Evolutionary conservation across 2,888 invertebrate genomes (phyloP).

Genomic region (Himalopsyche kuldschensis): DNA sequence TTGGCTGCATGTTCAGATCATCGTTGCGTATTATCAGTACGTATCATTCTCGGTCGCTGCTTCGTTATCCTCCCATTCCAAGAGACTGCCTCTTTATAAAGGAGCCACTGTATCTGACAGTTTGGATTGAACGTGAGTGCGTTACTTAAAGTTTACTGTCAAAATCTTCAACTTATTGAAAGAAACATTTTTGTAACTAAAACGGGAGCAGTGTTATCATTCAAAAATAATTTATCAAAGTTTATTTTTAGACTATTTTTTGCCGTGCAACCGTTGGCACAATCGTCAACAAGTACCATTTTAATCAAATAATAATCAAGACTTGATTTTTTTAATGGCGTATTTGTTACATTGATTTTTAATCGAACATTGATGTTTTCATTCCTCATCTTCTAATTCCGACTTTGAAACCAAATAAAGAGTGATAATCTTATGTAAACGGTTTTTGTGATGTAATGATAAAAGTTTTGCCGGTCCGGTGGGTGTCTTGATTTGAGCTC

Average conservation of each 20-base stretch:
- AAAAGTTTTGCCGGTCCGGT: too few relatives aligned
- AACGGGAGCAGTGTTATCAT: not conserved
- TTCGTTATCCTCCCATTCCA: conserved; percentile 9
- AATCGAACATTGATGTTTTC: too few relatives aligned
- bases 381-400: too few relatives aligned
- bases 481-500: too few relatives aligned
- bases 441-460: too few relatives aligned
- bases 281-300: too few relatives aligned
- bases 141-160: not conserved
- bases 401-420: too few relatives aligned
- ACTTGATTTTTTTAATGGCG: too few relatives aligned
- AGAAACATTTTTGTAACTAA: not conserved
- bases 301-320: too few relatives aligned
- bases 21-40: not conserved
- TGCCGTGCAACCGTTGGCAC: too few relatives aligned
- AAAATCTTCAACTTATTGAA: not conserved
- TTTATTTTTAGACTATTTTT: not conserved
- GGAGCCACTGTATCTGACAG: not conserved
- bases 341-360: too few relatives aligned
- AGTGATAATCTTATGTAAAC: too few relatives aligned
- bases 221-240: not conserved
- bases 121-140: not conserved
- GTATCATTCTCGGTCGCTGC: not conserved
- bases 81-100: conserved; percentile 8
- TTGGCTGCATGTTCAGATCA: not conserved